phyloP scores from a whole-genome alignment of 2,113 vertebrate species.

The Odocoileus virginianus region DNA sequence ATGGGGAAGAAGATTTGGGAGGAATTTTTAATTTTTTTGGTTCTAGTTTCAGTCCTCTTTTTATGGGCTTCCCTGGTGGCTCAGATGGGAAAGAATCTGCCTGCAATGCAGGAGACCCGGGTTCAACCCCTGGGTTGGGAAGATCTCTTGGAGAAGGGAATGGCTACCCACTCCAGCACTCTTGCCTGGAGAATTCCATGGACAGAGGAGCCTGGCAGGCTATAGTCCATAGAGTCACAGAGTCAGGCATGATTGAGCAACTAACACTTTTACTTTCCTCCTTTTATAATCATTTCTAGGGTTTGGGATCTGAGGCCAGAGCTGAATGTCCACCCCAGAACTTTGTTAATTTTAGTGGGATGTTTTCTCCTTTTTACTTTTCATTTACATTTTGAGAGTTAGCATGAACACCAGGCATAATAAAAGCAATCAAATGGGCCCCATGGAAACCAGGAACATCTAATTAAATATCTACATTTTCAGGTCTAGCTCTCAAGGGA shows the following conservation, averaged over 20 bases:
- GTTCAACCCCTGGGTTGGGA: not conserved
- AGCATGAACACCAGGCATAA: conserved; percentile 25
- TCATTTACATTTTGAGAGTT: conserved; percentile 21
- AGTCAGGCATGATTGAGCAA: not conserved
- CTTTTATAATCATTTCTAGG: not conserved
- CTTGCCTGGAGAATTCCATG: not conserved
- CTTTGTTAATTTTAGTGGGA: conserved; percentile 8
- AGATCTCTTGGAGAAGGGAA: not conserved
- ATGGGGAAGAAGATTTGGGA: not conserved
- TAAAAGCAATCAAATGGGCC: conserved; percentile 42
- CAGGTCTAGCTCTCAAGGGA: conserved; percentile 40
- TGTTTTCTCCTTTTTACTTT: conserved; percentile 40
- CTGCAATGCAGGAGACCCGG: not conserved
- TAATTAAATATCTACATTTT: conserved; percentile 23
- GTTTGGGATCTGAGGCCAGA: not conserved
- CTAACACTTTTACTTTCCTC: not conserved
- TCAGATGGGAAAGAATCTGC: not conserved
- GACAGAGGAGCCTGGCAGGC: not conserved
- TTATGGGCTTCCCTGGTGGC: not conserved
- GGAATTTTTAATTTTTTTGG: not conserved
- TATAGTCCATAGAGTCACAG: not conserved
- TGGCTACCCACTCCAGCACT: not conserved
- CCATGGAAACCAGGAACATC: not conserved
- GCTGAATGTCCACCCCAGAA: not conserved
- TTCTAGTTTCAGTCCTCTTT: not conserved